phyloP scores from a whole-genome alignment of 2,797 vertebrate species.

The Scomberomorus guttatus region DNA sequence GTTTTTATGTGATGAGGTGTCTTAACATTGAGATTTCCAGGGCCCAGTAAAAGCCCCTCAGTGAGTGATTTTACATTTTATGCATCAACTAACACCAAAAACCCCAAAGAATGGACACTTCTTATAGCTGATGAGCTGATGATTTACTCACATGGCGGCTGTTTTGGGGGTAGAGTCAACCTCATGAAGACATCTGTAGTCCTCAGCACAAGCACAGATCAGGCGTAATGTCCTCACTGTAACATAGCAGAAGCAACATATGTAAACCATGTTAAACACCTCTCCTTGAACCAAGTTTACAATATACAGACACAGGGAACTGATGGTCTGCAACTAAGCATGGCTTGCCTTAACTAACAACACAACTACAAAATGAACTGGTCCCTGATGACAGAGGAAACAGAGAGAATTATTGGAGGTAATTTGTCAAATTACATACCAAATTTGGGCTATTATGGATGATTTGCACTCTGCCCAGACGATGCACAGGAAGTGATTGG shows the following conservation, averaged over 20 bases:
- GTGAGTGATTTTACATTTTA: background rate
- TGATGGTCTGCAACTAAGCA: background rate
- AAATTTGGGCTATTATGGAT: background rate
- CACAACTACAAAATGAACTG: background rate
- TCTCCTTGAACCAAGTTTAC: background rate
- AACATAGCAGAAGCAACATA: slow-evolving; percentile 5
- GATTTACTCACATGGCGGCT: slow-evolving; percentile 91
- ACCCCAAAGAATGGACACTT: background rate
- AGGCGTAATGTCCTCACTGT: slow-evolving; percentile 90
- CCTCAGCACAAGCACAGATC: slow-evolving; percentile 94
- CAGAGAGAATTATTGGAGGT: too few species aligned
- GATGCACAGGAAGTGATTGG: background rate
- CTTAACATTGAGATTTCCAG: background rate
- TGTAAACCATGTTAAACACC: background rate
- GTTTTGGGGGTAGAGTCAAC: slow-evolving; percentile 70
- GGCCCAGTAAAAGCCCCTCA: background rate
- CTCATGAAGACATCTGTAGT: slow-evolving; percentile 87
- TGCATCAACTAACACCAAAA: background rate
- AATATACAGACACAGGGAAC: too few species aligned
- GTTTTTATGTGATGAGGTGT: background rate
- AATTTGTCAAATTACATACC: background rate
- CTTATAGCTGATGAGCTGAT: too few species aligned
- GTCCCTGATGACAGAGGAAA: background rate
- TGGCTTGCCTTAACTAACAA: background rate
- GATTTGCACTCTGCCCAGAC: background rate